Evolutionary conservation across 2,888 invertebrate genomes (phyloP).

Genomic region (Maniola hyperantus): DNA sequence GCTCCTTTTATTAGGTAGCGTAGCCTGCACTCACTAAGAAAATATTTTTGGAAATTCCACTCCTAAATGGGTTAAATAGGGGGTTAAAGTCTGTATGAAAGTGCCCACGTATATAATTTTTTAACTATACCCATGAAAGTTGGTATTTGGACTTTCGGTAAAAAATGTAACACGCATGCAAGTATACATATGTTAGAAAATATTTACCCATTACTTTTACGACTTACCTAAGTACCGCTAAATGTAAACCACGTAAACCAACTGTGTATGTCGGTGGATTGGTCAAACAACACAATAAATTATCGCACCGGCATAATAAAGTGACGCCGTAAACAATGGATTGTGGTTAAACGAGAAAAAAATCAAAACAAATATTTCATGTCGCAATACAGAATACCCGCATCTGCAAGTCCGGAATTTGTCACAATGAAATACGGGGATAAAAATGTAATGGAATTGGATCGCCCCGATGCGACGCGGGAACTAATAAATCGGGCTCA

Average conservation of each 20-base stretch:
- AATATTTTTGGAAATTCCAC: too few relatives aligned
- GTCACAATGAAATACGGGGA: constrained; percentile 68
- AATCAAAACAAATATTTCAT: constrained; percentile 39
- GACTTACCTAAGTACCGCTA: not conserved
- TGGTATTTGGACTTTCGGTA: too few relatives aligned
- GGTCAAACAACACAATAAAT: constrained; percentile 21
- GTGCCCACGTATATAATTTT: too few relatives aligned
- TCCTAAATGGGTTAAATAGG: too few relatives aligned
- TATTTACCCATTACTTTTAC: too few relatives aligned
- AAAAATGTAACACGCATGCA: too few relatives aligned
- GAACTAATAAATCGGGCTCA: constrained; percentile 77
- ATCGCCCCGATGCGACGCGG: constrained; percentile 62
- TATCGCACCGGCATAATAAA: constrained; percentile 21
- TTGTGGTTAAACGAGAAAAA: constrained; percentile 44
- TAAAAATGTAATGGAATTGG: constrained; percentile 64
- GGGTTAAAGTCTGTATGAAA: too few relatives aligned
- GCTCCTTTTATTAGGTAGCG: too few relatives aligned
- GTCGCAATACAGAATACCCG: constrained; percentile 52
- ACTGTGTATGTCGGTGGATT: not conserved
- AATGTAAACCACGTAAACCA: constrained; percentile 1
- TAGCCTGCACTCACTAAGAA: too few relatives aligned
- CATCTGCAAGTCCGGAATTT: constrained; percentile 60
- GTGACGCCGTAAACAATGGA: constrained; percentile 44
- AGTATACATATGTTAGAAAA: too few relatives aligned
- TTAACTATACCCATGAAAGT: too few relatives aligned